phyloP scores from a whole-genome alignment of 92 coral and sea anemone genomes.

The Blastomussa wellsi region DNA sequence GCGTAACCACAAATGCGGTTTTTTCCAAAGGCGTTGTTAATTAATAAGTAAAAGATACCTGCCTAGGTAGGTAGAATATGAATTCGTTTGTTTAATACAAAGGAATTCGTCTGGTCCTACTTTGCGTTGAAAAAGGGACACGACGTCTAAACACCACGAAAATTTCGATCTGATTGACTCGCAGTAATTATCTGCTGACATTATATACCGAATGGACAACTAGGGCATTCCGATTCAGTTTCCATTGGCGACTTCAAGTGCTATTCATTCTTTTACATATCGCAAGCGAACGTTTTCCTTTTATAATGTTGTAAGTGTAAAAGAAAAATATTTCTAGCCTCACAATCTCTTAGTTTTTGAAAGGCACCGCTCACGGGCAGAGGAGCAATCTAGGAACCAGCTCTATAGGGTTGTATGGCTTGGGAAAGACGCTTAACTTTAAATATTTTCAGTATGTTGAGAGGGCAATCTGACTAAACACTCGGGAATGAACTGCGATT shows the following conservation, averaged over 20 bases:
- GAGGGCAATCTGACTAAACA: not conserved
- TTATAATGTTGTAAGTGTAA: not conserved
- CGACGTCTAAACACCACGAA: not conserved
- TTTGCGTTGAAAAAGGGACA: not conserved
- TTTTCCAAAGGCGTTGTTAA: not conserved
- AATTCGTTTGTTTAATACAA: not conserved
- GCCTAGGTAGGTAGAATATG: not conserved
- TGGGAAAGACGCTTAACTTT: not conserved
- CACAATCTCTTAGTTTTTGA: not conserved
- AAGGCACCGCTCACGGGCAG: not conserved
- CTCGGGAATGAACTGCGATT: not conserved
- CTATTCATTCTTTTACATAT: no score
- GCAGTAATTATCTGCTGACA: not conserved
- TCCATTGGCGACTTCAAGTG: not conserved
- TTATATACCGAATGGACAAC: not conserved
- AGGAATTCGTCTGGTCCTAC: not conserved
- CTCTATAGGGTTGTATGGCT: not conserved
- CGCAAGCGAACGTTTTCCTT: not conserved
- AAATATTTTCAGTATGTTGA: not conserved
- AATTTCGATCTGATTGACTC: not conserved
- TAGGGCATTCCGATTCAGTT: not conserved
- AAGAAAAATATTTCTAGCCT: no score
- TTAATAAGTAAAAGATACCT: not conserved
- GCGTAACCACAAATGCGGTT: not conserved
- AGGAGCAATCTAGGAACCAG: no score